These are phyloP conservation scores for Pygocentrus nattereri DNA, from an alignment of 2,797 vertebrate genomes.

Conservation along the genomic window DNA sequence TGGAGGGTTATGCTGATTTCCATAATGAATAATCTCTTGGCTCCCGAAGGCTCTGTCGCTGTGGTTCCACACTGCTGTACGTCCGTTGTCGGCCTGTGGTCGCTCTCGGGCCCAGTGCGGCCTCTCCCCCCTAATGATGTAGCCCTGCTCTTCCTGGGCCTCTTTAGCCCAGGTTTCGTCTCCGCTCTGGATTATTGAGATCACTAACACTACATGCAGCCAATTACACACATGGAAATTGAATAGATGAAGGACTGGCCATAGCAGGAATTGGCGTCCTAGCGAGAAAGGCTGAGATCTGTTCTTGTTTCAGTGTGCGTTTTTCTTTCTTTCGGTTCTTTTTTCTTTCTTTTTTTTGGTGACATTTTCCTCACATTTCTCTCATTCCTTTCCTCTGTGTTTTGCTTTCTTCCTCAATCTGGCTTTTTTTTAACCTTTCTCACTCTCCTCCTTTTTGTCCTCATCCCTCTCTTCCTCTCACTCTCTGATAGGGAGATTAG, in stretches of 20 bases:
- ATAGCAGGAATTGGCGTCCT: constrained; percentile 53
- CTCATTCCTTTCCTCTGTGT: constrained; percentile 41
- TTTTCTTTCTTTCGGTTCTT: too few species aligned
- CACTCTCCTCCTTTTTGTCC: constrained; percentile 1
- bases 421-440: constrained; percentile 5
- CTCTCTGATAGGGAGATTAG: constrained; percentile 47
- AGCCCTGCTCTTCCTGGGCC: constrained; percentile 34
- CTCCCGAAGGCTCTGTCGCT: constrained; percentile 53
- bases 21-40: constrained; percentile 70
- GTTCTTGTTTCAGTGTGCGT: constrained; percentile 37
- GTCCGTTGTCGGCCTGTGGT: constrained; percentile 66
- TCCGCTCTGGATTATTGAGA: constrained; percentile 60
- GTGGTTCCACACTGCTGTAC: constrained; percentile 26
- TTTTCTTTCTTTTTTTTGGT: not conserved
- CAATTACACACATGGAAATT: constrained; percentile 65
- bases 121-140: constrained; percentile 49
- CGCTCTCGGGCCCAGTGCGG: constrained; percentile 35
- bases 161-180: constrained; percentile 48
- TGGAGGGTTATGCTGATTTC: constrained; percentile 80
- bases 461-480: constrained; percentile 22
- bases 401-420: constrained; percentile 45
- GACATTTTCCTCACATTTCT: constrained; percentile 18
- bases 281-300: constrained; percentile 49
- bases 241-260: constrained; percentile 60
- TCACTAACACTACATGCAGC: constrained; percentile 63